Evolutionary conservation across 2,888 invertebrate species (phyloP).

Genomic region (Tenthredo scrophulariae): DNA sequence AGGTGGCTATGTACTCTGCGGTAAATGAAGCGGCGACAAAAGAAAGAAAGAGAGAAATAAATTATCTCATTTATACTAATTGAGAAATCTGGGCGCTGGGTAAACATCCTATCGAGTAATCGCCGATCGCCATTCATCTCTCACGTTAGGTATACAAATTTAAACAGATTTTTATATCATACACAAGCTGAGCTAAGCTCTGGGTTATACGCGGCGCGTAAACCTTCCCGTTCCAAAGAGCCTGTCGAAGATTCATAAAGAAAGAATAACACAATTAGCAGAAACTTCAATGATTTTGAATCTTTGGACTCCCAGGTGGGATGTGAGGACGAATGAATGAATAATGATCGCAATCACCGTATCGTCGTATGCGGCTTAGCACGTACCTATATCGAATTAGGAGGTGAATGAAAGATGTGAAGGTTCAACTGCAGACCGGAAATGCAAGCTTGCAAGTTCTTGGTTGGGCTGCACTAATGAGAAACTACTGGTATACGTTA

Average conservation of each 20-base stretch:
- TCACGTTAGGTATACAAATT: neutral
- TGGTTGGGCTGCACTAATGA: conserved; percentile 30
- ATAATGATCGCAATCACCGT: conserved; percentile 11
- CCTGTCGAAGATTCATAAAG: neutral
- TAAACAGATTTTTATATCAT: neutral
- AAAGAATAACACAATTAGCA: neutral
- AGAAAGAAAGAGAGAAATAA: no score
- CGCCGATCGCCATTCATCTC: neutral
- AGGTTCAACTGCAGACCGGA: conserved; percentile 14
- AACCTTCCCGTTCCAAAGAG: neutral
- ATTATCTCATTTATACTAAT: neutral
- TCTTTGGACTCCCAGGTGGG: no score
- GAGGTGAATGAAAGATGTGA: neutral
- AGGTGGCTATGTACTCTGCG: no score
- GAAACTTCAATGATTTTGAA: no score
- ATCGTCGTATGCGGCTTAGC: neutral
- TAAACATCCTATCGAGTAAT: conserved; percentile 1
- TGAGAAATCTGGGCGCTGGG: neutral
- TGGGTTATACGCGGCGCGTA: neutral
- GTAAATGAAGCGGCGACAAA: no score
- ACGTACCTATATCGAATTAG: neutral
- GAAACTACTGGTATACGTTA: conserved; percentile 44
- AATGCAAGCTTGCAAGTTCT: conserved; percentile 47
- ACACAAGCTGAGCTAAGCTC: neutral
- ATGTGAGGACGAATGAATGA: neutral